Evolutionary conservation across 2,888 invertebrate genomes (phyloP).

Genomic region (Troglohyphantes excavatus): DNA sequence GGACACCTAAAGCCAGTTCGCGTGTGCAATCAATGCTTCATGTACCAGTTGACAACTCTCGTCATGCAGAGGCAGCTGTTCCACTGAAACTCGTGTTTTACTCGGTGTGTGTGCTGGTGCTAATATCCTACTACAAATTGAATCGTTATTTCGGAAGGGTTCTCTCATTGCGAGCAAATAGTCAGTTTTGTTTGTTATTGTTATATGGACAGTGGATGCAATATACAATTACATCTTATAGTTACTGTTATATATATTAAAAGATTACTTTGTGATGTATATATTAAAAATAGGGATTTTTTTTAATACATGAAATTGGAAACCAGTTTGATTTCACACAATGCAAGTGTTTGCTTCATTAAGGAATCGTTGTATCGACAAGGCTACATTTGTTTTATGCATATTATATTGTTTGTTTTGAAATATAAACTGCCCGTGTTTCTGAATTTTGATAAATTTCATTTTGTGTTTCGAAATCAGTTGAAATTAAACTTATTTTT

Average conservation of each 20-base stretch:
- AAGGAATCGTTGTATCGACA: no score
- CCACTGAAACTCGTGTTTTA: slow-evolving; percentile 2
- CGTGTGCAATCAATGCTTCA: slow-evolving; percentile 94
- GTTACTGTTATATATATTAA: slow-evolving; percentile 20
- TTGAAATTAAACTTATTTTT: no score
- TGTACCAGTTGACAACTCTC: slow-evolving; percentile 73
- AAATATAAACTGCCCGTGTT: no score
- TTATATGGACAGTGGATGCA: slow-evolving; percentile 1
- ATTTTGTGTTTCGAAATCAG: no score
- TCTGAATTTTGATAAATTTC: no score
- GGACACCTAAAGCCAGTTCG: slow-evolving; percentile 96
- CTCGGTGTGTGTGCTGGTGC: slow-evolving; percentile 45
- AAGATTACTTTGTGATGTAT: slow-evolving; percentile 19
- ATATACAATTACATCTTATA: slow-evolving; percentile 23
- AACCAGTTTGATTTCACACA: not conserved
- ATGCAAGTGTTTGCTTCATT: no score
- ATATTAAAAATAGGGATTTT: not conserved
- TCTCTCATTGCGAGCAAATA: not conserved
- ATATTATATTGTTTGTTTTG: no score
- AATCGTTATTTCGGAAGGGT: not conserved
- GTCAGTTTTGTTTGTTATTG: slow-evolving; percentile 24
- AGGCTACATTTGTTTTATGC: no score
- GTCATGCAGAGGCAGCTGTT: slow-evolving; percentile 74
- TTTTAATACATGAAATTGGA: not conserved
- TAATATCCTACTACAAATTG: slow-evolving; percentile 8